These are phyloP conservation scores for Kuschelorhynchus macadamiae DNA, from an alignment of 2,888 invertebrate species.

Conservation along the genomic window DNA sequence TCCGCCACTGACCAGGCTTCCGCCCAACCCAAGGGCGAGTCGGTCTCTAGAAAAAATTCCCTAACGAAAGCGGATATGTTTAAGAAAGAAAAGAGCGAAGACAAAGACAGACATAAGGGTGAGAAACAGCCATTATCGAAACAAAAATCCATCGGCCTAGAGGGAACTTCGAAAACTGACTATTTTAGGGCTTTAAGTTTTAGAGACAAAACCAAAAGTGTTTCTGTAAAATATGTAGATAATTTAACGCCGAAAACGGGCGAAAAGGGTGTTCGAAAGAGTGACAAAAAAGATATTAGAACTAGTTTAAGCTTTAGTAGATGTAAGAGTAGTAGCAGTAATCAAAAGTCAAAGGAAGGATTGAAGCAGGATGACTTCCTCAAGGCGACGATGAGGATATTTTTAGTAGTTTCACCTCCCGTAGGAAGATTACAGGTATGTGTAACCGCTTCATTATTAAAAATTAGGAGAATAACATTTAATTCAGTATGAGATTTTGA, in stretches of 20 bases:
- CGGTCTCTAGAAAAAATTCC: constrained; percentile 66
- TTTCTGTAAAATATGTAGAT: constrained; percentile 61
- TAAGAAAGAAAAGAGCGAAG: constrained; percentile 59
- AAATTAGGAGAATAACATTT: too few species aligned
- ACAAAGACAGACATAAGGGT: constrained; percentile 55
- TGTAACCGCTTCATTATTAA: too few species aligned
- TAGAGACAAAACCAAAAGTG: constrained; percentile 63
- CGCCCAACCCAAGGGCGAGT: constrained; percentile 58
- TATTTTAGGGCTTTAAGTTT: constrained; percentile 63
- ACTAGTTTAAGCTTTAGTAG: constrained; percentile 61
- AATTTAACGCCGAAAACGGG: constrained; percentile 53
- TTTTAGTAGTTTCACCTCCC: constrained; percentile 81
- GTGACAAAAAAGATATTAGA: constrained; percentile 62
- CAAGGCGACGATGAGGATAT: constrained; percentile 82
- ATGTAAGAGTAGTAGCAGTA: constrained; percentile 56
- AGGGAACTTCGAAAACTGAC: constrained; percentile 54
- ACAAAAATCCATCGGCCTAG: constrained; percentile 64
- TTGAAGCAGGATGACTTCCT: constrained; percentile 76
- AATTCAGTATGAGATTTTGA: too few species aligned
- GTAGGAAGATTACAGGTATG: constrained; percentile 73
- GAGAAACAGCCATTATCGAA: constrained; percentile 66
- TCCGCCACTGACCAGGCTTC: constrained; percentile 28
- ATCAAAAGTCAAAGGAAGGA: constrained; percentile 55
- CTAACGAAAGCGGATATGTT: constrained; percentile 64
- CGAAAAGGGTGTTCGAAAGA: constrained; percentile 65